Evolutionary conservation across 1,140 invertebrate genomes (phyloP).

Genomic region (Lamellibrachia luymesi): DNA sequence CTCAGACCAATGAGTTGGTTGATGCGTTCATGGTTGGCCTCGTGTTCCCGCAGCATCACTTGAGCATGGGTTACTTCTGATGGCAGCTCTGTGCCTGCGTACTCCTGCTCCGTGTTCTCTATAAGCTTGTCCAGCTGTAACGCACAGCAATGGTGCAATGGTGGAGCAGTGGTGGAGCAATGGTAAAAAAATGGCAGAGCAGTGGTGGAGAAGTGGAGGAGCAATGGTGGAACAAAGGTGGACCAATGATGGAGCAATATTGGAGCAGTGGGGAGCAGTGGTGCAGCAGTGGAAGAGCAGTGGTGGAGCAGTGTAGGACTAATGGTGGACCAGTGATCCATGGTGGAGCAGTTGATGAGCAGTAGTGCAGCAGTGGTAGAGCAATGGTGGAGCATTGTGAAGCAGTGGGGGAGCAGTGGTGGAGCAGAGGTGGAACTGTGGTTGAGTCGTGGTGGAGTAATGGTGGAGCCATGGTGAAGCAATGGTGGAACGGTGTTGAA

Average conservation of each 20-base stretch:
- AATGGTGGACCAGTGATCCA: neutral
- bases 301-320: neutral
- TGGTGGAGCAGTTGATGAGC: no score
- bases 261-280: no score
- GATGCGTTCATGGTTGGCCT: conserved; percentile 63
- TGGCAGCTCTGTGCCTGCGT: conserved; percentile 54
- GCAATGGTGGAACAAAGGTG: neutral
- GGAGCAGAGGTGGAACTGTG: no score
- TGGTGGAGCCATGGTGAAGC: no score
- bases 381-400: no score
- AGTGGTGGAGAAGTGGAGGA: neutral
- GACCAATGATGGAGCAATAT: neutral
- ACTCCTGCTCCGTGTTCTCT: conserved; percentile 58
- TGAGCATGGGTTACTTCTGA: conserved; percentile 60
- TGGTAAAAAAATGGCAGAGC: neutral
- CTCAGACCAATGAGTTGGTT: conserved; percentile 65
- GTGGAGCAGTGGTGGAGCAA: neutral
- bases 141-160: neutral
- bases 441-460: no score
- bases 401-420: no score
- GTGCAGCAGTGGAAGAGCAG: neutral
- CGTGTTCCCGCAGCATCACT: conserved; percentile 62
- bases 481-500: no score
- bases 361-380: neutral
- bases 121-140: conserved; percentile 61